Percentiles rank a stretch among this genome's conserved stretches.
Conservation (phyloP, 1,140 invertebrate genomes). For the Pseudoatta argentina region DNA sequence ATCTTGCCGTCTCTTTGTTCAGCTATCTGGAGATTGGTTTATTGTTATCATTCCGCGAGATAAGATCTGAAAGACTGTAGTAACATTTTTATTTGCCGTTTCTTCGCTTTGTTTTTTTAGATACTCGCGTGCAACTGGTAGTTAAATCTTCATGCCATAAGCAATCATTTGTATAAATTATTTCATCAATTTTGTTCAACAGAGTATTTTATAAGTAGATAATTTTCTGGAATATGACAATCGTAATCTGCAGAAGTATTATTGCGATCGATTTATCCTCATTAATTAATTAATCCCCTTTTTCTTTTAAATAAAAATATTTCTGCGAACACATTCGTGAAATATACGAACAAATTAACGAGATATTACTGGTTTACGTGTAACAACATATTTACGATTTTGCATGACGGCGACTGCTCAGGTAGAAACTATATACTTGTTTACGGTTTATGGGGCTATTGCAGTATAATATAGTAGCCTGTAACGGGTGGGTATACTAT, state of each 20-base stretch:
- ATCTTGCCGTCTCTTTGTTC: slow-evolving; percentile 52
- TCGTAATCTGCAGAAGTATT: background rate
- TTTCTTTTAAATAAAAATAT: background rate
- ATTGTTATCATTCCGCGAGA: slow-evolving; percentile 40
- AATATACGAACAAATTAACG: slow-evolving; percentile 38
- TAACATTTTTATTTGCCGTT: slow-evolving; percentile 48
- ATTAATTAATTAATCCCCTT: slow-evolving; percentile 8
- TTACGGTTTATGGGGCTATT: slow-evolving; percentile 54
- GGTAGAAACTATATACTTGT: slow-evolving; percentile 56
- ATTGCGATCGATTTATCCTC: background rate
- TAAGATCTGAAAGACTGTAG: slow-evolving; percentile 38
- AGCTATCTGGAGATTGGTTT: slow-evolving; percentile 22
- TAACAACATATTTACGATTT: slow-evolving; percentile 56
- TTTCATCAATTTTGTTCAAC: background rate
- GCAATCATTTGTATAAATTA: slow-evolving; percentile 9
- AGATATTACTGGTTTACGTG: slow-evolving; percentile 40
- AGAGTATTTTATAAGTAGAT: background rate
- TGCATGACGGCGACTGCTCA: slow-evolving; percentile 46
- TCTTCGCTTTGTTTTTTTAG: slow-evolving; percentile 8
- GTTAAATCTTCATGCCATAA: slow-evolving; percentile 19
- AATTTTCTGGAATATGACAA: background rate
- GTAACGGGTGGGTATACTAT: slow-evolving; percentile 42
- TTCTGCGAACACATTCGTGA: background rate
- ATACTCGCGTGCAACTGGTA: background rate
- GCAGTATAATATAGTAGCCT: slow-evolving; percentile 52